These are phyloP conservation scores for Thecophora atra DNA, from an alignment of 2,888 invertebrate genomes.

Conservation along the genomic window DNA sequence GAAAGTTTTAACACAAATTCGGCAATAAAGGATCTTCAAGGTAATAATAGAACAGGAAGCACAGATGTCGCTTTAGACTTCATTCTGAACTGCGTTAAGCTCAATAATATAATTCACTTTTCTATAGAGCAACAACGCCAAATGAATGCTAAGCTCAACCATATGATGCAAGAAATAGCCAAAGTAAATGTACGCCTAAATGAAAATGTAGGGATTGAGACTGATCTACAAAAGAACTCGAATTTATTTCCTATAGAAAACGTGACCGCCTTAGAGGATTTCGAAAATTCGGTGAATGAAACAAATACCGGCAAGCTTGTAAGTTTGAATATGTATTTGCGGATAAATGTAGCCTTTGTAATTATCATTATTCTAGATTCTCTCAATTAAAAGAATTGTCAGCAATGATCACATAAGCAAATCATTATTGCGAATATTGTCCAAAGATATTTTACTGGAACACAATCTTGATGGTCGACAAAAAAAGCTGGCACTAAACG, in stretches of 20 bases:
- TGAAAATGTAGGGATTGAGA: slow-evolving; percentile 5
- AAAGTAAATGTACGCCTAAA: slow-evolving; percentile 24
- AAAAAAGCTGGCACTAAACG: slow-evolving; percentile 20
- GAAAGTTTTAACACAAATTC: slow-evolving; percentile 10
- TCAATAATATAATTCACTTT: not conserved
- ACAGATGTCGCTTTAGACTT: too few relatives aligned
- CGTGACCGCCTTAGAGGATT: slow-evolving; percentile 20
- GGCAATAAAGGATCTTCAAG: slow-evolving; percentile 21
- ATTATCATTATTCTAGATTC: slow-evolving; percentile 4
- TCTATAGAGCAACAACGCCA: slow-evolving; percentile 25
- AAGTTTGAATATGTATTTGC: not conserved
- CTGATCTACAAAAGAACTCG: slow-evolving; percentile 4
- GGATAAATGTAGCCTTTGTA: not conserved
- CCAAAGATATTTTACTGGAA: slow-evolving; percentile 26
- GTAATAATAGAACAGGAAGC: not conserved
- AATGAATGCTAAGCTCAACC: slow-evolving; percentile 27
- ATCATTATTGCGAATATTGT: slow-evolving; percentile 21
- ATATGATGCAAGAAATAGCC: slow-evolving; percentile 29
- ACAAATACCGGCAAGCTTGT: slow-evolving; percentile 4
- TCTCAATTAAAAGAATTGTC: slow-evolving; percentile 8
- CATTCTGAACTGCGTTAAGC: not conserved
- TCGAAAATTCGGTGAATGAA: slow-evolving; percentile 26
- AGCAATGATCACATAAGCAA: slow-evolving; percentile 19
- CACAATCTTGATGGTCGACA: slow-evolving; percentile 26
- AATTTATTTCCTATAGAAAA: slow-evolving; percentile 31